Evolutionary conservation across 2,888 invertebrate genomes (phyloP), one percentile per base, ranked within the genome.

Genomic region (Caenorhabditis zanzibari): DNA sequence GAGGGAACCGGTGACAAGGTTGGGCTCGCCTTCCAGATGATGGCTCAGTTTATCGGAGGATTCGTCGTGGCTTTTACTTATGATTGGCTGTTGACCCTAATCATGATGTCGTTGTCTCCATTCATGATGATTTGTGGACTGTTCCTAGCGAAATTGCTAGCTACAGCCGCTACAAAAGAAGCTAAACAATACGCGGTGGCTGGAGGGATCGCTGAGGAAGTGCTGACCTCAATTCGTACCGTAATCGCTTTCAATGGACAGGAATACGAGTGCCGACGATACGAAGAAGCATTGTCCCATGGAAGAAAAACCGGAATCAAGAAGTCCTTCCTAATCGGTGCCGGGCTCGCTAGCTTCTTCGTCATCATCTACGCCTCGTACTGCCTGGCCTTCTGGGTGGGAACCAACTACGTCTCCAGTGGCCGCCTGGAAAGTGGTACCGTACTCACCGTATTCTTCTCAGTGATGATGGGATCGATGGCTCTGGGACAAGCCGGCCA

Each of bases 401-500:
- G 91, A 26, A 90, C 90, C 1, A 74, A 88, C 26, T 88, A 84
- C 49, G 89, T 91, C 22, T 75, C 80, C 56, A 72, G 79, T 44
- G 81, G 82, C 64, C 35, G 69, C 4, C 80, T 85, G n/a, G 69
- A 85, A 12, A 82, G 84, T 32, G 85, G 86, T 38, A 86, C 84
- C 6, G 88, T 88, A 4, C 73, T 88, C 41, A 86, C 86, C 4
- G 90, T 90, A 2, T 90, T 93, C 90, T 93, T 93, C 91, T 91
- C 93, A 35, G 93, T 93, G 3, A 92, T 93, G 91, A 92, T 93
- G 81, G 93, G 93, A 1, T 92, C 93, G 9, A 93, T 93, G 90
- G 93, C 93, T 0, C 88, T 96, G 81, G 96, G 96, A 16, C 95
- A 95, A 92, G 95, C 96, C 0, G 95, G 96, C 0, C 96, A 96